These are phyloP conservation scores for Whitmania pigra DNA, from an alignment of 1,140 invertebrate species.

Conservation along the genomic window DNA sequence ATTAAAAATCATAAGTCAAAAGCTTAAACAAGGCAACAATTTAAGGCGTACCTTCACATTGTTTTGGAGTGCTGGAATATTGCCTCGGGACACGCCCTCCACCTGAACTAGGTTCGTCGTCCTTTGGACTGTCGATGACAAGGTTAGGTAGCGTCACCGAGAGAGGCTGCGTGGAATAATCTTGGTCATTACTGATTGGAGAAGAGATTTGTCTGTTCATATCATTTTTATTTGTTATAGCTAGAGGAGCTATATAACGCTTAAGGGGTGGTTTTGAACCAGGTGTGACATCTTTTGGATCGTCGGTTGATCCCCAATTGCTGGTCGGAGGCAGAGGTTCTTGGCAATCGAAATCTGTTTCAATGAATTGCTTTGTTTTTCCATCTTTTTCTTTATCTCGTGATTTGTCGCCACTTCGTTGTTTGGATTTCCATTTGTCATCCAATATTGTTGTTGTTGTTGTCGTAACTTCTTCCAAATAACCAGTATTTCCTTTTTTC, in stretches of 20 bases:
- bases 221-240: neutral
- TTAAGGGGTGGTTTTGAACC: neutral
- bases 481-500: neutral
- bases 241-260: neutral
- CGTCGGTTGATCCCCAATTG: no score
- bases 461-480: neutral
- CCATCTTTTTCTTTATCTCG: neutral
- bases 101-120: neutral
- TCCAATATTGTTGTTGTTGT: neutral
- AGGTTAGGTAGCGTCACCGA: neutral
- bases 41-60: neutral
- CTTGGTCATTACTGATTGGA: neutral
- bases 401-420: neutral
- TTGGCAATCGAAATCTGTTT: neutral
- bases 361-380: neutral
- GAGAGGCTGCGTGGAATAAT: neutral
- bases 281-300: neutral
- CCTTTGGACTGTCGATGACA: neutral
- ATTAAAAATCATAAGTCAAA: neutral
- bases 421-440: no score
- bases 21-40: neutral
- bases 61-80: neutral
- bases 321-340: neutral
- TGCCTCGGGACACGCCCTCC: slow-evolving; percentile 1
- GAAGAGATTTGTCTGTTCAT: neutral